Conservation (phyloP, 1,140 invertebrate genomes). For the Musca vetustissima region DNA sequence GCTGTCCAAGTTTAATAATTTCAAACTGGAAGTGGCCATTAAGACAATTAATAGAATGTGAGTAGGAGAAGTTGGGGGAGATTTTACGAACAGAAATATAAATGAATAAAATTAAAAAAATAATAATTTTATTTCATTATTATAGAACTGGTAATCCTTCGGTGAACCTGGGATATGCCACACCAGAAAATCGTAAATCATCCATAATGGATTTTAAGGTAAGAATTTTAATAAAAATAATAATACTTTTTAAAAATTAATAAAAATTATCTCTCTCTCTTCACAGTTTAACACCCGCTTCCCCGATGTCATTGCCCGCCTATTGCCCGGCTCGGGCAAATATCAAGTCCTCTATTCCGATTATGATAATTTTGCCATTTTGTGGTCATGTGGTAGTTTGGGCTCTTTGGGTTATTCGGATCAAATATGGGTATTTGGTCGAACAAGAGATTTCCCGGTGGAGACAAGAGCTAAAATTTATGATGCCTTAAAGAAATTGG, state of each 20-base stretch:
- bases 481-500: conserved; percentile 59
- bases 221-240: neutral
- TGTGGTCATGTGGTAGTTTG: conserved; percentile 71
- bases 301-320: conserved; percentile 64
- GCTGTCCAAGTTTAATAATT: conserved; percentile 46
- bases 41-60: conserved; percentile 66
- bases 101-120: neutral
- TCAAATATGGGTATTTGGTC: conserved; percentile 67
- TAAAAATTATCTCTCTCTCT: neutral
- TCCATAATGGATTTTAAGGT: conserved; percentile 56
- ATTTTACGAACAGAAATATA: neutral
- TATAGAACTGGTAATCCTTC: conserved; percentile 51
- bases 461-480: conserved; percentile 63
- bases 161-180: conserved; percentile 48
- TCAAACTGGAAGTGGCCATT: conserved; percentile 61
- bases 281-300: conserved; percentile 63
- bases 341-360: conserved; percentile 73
- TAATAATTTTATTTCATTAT: neutral
- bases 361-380: conserved; percentile 68
- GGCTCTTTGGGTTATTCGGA: conserved; percentile 59
- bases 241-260: too few species aligned
- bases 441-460: conserved; percentile 62
- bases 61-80: conserved; percentile 39
- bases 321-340: conserved; percentile 67
- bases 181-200: conserved; percentile 48